Evolutionary conservation across 2,888 invertebrate species (phyloP).

Genomic region (Ophion ellenae): DNA sequence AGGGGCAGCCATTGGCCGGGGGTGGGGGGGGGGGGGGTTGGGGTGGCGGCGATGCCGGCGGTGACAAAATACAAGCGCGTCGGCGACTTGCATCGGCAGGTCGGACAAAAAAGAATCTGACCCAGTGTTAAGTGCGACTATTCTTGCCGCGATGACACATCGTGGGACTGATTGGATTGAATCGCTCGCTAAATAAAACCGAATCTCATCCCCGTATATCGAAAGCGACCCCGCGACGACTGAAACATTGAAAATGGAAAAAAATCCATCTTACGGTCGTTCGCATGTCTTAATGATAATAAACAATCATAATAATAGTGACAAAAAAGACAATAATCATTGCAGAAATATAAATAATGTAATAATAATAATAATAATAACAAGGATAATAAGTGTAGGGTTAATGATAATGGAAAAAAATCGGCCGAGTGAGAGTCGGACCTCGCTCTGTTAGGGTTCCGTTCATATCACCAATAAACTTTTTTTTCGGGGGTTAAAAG

Average conservation of each 20-base stretch:
- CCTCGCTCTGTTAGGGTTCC: too few species aligned
- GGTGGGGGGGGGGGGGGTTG: slow-evolving; percentile 18
- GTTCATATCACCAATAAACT: too few species aligned
- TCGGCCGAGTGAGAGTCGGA: too few species aligned
- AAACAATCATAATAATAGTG: neutral
- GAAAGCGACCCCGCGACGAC: slow-evolving; percentile 11
- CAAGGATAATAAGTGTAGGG: too few species aligned
- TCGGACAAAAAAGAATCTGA: slow-evolving; percentile 74
- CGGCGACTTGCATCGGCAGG: slow-evolving; percentile 75
- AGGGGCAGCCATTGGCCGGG: slow-evolving; percentile 45
- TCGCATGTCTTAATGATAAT: neutral
- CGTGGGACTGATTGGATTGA: slow-evolving; percentile 74
- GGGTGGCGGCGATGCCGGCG: slow-evolving; percentile 49
- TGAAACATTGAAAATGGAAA: neutral
- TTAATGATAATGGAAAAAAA: neutral
- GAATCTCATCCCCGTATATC: slow-evolving; percentile 60
- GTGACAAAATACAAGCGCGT: slow-evolving; percentile 69
- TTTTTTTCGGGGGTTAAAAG: too few species aligned
- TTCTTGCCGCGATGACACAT: slow-evolving; percentile 80
- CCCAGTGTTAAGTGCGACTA: slow-evolving; percentile 79
- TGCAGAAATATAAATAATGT: neutral
- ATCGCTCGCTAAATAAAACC: slow-evolving; percentile 70
- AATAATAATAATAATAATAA: neutral
- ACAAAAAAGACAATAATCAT: neutral
- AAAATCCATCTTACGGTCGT: neutral